Evolutionary conservation across 2,888 invertebrate genomes (phyloP), one percentile per base, ranked within the genome.

Genomic region (Conops quadrifasciatus): DNA sequence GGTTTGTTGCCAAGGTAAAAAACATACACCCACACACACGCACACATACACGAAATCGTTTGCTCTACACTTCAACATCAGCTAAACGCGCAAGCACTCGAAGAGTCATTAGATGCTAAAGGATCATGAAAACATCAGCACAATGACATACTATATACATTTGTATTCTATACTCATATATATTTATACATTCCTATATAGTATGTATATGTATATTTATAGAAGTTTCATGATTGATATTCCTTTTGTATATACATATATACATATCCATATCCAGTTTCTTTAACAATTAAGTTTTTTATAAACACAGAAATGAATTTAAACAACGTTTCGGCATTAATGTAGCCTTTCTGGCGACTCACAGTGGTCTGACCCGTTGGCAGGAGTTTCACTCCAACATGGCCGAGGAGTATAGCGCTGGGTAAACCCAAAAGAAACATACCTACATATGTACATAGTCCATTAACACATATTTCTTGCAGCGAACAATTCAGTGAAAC

Each of bases 1-100:
- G 93, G 94, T 89, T 91, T 94, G 87, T 89, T 95, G 89, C 92
- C 95, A 91, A 95, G 95, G 95, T 95, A 95, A 91, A 89, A 91
- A 91, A 36, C 30, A 58, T 9, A 36, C 36, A 9, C 36, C 4
- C 36, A 36, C 36, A 36, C 9, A 4, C 36, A 36, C 36, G 5
- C 36, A 36, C 36, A 36, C 36, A 9, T 36, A 36, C 9, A 36
- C 36, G 9, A 36, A 36, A 4, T 4, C 36, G 9, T 9, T 36
- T 36, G 19, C 60, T 11, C 2, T 59, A 11, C 26, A 30, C 28
- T 28, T 28, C n/a, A n/a, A n/a, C n/a, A n/a, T n/a, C n/a, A n/a
- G n/a, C n/a, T n/a, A n/a, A n/a, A n/a, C n/a, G n/a, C n/a, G n/a
- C n/a, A n/a, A n/a, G n/a, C n/a, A n/a, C 36, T 36, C 36, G 36